Evolutionary conservation across 2,113 vertebrate genomes (phyloP).

Genomic region (Tetrao urogallus): DNA sequence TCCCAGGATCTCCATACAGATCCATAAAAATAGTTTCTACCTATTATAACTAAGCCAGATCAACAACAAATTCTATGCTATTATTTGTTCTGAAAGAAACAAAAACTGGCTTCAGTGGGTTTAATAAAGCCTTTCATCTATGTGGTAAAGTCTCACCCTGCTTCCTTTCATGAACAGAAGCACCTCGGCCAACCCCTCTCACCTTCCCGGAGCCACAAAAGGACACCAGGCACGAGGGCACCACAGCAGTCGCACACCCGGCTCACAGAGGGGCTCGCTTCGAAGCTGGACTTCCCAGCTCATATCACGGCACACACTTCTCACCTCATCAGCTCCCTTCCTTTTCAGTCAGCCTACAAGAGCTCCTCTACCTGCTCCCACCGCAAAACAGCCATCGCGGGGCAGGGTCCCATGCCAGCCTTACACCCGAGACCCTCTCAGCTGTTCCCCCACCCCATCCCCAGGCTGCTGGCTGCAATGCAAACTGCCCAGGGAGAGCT

Average conservation of each 20-base stretch:
- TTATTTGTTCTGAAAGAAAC: background rate
- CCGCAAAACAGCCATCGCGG: background rate
- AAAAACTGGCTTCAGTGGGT: background rate
- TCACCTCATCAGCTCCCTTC: background rate
- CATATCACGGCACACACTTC: background rate
- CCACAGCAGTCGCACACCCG: background rate
- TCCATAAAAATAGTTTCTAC: background rate
- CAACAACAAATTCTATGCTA: background rate
- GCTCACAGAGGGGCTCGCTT: background rate
- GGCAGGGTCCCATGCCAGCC: background rate
- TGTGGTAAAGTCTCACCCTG: background rate
- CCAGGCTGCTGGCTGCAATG: background rate
- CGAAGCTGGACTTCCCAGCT: background rate
- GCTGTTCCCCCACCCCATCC: background rate
- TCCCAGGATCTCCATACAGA: background rate
- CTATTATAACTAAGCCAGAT: background rate
- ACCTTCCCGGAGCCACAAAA: background rate
- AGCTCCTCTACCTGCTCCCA: background rate
- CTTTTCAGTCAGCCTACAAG: too few species aligned
- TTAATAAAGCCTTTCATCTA: background rate
- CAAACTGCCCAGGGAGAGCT: background rate
- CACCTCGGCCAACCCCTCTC: accelerated
- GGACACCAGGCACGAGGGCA: too few species aligned
- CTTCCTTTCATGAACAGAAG: accelerated
- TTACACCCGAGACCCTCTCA: background rate